Conservation (phyloP, 2,113 vertebrate genomes). For the Hyperopisus bebe region DNA sequence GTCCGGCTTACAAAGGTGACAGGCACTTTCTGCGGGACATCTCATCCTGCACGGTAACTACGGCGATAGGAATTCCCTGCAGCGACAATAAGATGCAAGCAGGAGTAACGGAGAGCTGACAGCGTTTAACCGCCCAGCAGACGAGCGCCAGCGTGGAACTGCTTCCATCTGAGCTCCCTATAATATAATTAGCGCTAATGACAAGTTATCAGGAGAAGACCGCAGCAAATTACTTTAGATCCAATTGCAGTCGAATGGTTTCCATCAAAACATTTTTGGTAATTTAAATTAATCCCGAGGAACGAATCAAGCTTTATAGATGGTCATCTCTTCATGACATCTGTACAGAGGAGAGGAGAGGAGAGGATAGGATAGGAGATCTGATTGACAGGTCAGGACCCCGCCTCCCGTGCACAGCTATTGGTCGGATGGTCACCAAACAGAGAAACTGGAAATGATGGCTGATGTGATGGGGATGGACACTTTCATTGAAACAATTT, state of each 20-base stretch:
- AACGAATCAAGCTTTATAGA: neutral
- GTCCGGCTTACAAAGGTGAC: neutral
- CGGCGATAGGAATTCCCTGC: neutral
- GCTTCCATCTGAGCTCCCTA: neutral
- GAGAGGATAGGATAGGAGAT: neutral
- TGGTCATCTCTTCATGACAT: neutral
- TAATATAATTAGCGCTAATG: neutral
- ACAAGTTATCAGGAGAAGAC: neutral
- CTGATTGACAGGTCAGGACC: neutral
- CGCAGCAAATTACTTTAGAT: neutral
- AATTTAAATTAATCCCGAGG: constrained; percentile 28
- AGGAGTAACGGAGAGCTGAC: neutral
- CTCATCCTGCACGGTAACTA: neutral
- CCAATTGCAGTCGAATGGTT: neutral
- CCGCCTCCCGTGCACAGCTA: neutral
- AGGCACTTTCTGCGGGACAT: neutral
- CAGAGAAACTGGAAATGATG: neutral
- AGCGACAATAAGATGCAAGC: neutral
- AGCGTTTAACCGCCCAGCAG: neutral
- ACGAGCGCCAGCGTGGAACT: neutral
- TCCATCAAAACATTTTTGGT: neutral
- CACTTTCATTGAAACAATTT: neutral
- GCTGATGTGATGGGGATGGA: constrained; percentile 31
- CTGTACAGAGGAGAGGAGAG: neutral
- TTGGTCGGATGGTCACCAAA: neutral